Base-by-base conservation (phyloP, 2,113 vertebrate genomes). In the Leptocoma aspasia region DNA sequence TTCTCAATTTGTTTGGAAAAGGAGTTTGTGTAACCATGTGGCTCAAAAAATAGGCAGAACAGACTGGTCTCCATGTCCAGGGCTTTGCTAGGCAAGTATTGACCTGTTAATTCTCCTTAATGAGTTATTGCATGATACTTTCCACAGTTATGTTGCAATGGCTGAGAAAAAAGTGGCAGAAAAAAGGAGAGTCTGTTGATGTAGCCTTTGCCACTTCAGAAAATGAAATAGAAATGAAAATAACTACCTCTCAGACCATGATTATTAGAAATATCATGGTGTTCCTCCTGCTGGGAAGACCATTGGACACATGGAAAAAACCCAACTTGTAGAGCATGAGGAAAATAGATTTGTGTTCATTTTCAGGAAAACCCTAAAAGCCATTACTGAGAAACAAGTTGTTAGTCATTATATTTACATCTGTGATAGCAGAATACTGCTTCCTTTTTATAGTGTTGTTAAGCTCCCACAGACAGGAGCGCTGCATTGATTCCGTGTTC, bases 401-500 rank as follows among this genome's bases (percentile, higher is more conserved):
- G 11, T 23, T 77, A 27, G 17, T 86, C 59, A 41, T 72, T 35
- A 54, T 18, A 33, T 90, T 93, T 95, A 57, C 56, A 42, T 69
- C 60, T 77, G 35, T 59, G 41, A 89, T 90, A 90, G 30, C 33
- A 57, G 30, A 76, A 45, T 70, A 23, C 30, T 33, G 13, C 45
- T 49, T 68, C 15, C 21, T 89, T 95, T 91, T 86, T 78, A 35
- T 82, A 35, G 15, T 52, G 18, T 30, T 72, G 13, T 54, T 92
- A 94, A 89, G 66, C 10, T 91, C 26, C 83, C 35, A 20, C 39
- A 66, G 82, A 50, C 56, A 91, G 57, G 75, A 54, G 68, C 28
- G 88, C 82, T 97, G 42, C 76, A 90, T 93, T 92, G 86, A 94
- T 95, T 96, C 45, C 27, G 15, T 94, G 56, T 93, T 93, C 72